Base-by-base conservation (phyloP, 2,888 invertebrate species). In the Pyrrhosoma nymphula region DNA sequence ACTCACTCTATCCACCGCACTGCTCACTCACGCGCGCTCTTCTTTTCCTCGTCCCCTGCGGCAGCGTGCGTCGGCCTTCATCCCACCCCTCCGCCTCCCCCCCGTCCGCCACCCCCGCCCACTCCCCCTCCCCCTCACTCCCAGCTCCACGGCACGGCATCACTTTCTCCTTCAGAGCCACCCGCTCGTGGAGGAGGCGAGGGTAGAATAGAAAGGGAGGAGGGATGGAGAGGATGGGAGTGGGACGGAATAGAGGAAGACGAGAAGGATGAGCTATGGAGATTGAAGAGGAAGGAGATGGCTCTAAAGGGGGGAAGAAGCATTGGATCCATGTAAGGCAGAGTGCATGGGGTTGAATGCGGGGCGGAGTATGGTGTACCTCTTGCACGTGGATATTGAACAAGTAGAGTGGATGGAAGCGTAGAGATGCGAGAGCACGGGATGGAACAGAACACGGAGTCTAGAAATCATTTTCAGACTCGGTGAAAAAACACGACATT, bases 161-260 rank as follows among this genome's bases (percentile, higher is more conserved):
- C 91, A 93, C 93, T 93, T 93, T 93, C 93, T 93, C 93, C 93
- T 93, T 93, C 93, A 47, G 93, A 69, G 26, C 69, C 26, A 23
- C 69, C 30, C 30, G 55, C 60, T 23, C 47, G 30, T 16, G 35
- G 89, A 18, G 23, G 39, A 30, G 23, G 26, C 6, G 14, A 16
- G 63, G 6, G 30, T 18, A 0, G 60, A n/a, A 47, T 4, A 10
- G 39, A 23, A 30, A 14, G 26, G 0, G 14, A 4, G 39, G 91
- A 20, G 35, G 10, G 35, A 56, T 12, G 20, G 60, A 20, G 30
- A 56, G 35, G 60, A 8, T 23, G 20, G 63, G 89, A 55, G 56
- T 3, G 26, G 56, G 47, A 55, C 8, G 55, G 10, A 26, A 55
- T 16, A 20, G 89, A 26, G 56, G 23, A 23, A 8, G 23, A 18